Conservation (phyloP, 2,113 vertebrate genomes). For the Eublepharis macularius region DNA sequence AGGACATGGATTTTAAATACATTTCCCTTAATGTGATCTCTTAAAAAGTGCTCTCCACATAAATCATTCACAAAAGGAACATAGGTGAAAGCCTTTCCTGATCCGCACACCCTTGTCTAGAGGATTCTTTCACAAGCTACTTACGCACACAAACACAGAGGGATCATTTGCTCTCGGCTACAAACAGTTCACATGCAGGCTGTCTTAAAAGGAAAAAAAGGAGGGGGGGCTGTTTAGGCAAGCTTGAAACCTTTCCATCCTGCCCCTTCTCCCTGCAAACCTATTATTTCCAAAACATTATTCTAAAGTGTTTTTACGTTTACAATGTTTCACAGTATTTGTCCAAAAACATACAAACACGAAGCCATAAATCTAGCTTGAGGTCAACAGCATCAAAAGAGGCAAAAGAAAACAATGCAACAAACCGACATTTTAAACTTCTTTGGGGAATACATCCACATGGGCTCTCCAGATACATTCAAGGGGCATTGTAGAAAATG, state of each 20-base stretch:
- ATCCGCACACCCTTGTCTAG: not conserved
- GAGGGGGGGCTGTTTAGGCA: not conserved
- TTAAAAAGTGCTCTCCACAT: slow-evolving; percentile 1
- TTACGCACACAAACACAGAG: not conserved
- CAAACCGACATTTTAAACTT: not conserved
- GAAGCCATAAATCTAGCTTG: not conserved
- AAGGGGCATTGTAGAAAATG: not conserved
- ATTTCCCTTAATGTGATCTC: not conserved
- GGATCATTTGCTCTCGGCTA: not conserved
- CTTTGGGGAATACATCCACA: not conserved
- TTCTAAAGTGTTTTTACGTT: not conserved
- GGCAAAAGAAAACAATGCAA: not conserved
- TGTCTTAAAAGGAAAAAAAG: not conserved
- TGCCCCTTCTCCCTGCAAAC: not conserved
- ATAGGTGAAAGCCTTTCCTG: not conserved
- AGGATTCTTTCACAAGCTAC: slow-evolving; percentile 3
- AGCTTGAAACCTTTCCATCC: not conserved
- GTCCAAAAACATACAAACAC: not conserved
- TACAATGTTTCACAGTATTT: not conserved
- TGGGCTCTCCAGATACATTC: not conserved
- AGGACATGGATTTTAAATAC: slow-evolving; percentile 2
- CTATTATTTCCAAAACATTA: too few relatives aligned
- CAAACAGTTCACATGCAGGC: slow-evolving; percentile 15
- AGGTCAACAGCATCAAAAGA: not conserved
- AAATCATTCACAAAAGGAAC: slow-evolving; percentile 11